Evolutionary conservation across 2,888 invertebrate species (phyloP), one percentile per base, ranked within the genome.

Genomic region (Cloeon dipterum): DNA sequence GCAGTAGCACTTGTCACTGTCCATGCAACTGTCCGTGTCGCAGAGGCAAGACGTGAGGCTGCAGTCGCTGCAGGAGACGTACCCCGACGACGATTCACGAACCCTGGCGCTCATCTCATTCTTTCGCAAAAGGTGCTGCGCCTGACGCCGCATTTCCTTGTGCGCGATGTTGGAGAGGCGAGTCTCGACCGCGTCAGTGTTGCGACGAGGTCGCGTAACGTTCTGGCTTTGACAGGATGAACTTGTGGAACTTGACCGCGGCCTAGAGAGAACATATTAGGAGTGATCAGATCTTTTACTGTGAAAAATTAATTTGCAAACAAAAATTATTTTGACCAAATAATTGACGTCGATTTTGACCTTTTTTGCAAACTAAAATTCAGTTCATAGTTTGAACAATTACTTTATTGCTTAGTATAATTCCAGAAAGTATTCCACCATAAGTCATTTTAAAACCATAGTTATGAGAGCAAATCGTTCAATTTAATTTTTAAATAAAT

Each of bases 1-100:
- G 51, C 86, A 86, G 50, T 86, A 86, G 51, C 86, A 86, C 54
- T 85, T 85, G 53, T 83, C 83, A 46, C 76, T 75, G 44, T 81
- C 82, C 1, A 77, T 69, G 50, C 86, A 88, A 48, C 81, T 82
- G 52, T 86, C 85, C 0, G 83, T 81, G 48, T 79, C 79, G 50
- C 78, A 79, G 13, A 74, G 76, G 48, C 85, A 86, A 49, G 67
- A 72, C 3, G 62, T 61, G 2, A 57, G 41, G 44, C 73, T 72
- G 51, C 86, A 86, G 54, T 86, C 86, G 29, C 83, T 83, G 52
- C 83, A 86, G 3, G 82, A 81, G 2, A 83, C 81, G 50, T 83
- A 83, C 7, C 69, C 68, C 42, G 64, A 65, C 38, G 64, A 65
- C 29, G 64, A 63, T 16, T 29, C 29, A n/a, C 29, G n/a, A n/a